Evolutionary conservation across 1,140 invertebrate genomes (phyloP).

Genomic region (Magallana gigas): DNA sequence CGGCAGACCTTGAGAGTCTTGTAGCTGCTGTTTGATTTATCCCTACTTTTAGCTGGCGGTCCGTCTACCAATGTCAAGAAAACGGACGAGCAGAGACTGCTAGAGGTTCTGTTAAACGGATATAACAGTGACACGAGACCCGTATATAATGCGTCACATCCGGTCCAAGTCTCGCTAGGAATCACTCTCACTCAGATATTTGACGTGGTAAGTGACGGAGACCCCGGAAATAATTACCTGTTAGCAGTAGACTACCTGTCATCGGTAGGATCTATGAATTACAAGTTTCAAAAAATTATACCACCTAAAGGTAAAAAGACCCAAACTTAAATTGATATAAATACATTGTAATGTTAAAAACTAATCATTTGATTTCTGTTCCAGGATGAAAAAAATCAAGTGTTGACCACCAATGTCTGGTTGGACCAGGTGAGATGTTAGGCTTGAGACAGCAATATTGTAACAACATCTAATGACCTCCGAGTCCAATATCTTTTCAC

Average conservation of each 20-base stretch:
- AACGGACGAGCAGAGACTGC: slow-evolving; percentile 95
- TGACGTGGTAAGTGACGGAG: slow-evolving; percentile 92
- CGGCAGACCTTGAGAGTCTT: too few relatives aligned
- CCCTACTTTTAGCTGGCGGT: neutral
- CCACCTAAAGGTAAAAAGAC: too few relatives aligned
- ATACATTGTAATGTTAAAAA: too few relatives aligned
- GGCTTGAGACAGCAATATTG: slow-evolving; percentile 40
- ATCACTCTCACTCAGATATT: slow-evolving; percentile 99
- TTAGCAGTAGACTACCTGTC: too few relatives aligned
- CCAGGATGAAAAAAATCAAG: slow-evolving; percentile 80
- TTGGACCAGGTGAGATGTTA: slow-evolving; percentile 78
- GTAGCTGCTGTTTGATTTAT: neutral
- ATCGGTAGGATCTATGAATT: too few relatives aligned
- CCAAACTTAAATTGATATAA: too few relatives aligned
- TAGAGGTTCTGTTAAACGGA: slow-evolving; percentile 93
- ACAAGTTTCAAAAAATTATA: too few relatives aligned
- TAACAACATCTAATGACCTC: neutral
- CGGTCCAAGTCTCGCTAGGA: slow-evolving; percentile 96
- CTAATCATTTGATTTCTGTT: slow-evolving; percentile 48
- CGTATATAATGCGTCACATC: slow-evolving; percentile 97
- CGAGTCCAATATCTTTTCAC: too few relatives aligned
- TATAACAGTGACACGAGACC: slow-evolving; percentile 98
- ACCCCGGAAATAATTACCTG: too few relatives aligned
- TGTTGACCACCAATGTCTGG: slow-evolving; percentile 82
- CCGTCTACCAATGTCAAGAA: neutral